phyloP scores from a whole-genome alignment of 2,113 vertebrate species.

The Lagopus leucura region DNA sequence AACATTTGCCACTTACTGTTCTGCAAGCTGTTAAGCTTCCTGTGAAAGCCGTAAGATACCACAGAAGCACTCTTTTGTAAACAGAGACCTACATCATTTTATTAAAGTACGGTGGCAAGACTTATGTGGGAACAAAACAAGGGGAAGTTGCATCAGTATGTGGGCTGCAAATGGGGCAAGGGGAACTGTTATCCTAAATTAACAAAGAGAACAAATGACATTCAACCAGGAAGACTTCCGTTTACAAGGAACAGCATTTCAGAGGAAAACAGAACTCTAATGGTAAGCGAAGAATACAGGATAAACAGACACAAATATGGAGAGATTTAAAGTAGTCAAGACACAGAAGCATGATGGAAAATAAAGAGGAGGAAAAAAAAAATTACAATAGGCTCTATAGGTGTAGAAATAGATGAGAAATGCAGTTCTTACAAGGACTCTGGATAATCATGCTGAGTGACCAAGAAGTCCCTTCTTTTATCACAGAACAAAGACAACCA shows the following conservation, averaged over 20 bases:
- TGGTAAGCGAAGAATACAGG: neutral
- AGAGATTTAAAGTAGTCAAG: neutral
- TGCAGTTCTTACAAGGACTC: neutral
- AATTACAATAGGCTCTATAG: neutral
- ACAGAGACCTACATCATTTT: conserved; percentile 46
- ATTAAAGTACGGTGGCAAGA: conserved; percentile 23
- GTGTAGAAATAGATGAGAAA: neutral
- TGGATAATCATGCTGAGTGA: neutral
- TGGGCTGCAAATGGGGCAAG: conserved; percentile 30
- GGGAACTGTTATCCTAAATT: conserved; percentile 36
- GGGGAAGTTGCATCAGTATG: conserved; percentile 46
- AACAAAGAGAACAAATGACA: conserved; percentile 12
- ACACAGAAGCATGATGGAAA: neutral
- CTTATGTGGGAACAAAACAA: conserved; percentile 43
- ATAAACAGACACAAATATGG: neutral
- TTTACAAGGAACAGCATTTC: neutral
- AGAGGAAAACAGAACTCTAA: neutral
- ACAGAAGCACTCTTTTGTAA: conserved; percentile 58
- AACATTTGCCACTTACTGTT: conserved; percentile 71
- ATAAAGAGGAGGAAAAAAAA: neutral
- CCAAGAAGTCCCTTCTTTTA: neutral
- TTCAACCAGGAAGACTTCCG: neutral
- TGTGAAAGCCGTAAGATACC: conserved; percentile 59
- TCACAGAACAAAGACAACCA: neutral
- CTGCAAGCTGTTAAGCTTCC: conserved; percentile 70